A percentile compares a stretch with the other conserved stretches of the same genome.
phyloP scores from a whole-genome alignment of 37 sponge, comb jelly and placozoan genomes.

The Mnemiopsis leidyi region DNA sequence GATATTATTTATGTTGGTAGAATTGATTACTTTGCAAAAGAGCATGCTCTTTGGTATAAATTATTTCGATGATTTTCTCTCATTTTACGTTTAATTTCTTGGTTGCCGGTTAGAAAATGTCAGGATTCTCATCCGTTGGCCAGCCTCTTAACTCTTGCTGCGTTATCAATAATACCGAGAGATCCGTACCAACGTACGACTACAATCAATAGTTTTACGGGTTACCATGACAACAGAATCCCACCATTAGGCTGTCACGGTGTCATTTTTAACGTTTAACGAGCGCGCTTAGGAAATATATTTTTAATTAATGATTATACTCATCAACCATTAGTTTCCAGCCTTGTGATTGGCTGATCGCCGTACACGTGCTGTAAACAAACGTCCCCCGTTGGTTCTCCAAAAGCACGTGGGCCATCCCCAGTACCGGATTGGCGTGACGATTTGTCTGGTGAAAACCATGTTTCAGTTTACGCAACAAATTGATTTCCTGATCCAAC shows the following conservation, averaged over 20 bases:
- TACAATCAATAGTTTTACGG: not conserved
- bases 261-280: slow-evolving; percentile 54
- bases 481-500: not conserved
- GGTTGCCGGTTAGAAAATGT: not conserved
- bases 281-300: slow-evolving; percentile 17
- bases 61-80: not conserved
- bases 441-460: slow-evolving; percentile 39
- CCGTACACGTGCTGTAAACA: not conserved
- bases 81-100: not conserved
- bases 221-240: not conserved
- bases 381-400: not conserved
- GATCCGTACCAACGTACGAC: not conserved
- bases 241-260: not conserved
- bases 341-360: not conserved
- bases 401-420: not conserved
- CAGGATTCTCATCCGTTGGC: not conserved
- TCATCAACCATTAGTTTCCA: not conserved
- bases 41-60: no score
- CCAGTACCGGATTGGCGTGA: not conserved
- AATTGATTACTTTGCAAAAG: no score
- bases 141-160: not conserved
- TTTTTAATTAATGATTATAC: slow-evolving; percentile 58
- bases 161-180: not conserved
- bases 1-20: no score
- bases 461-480: slow-evolving; percentile 57